These are phyloP conservation scores for Gymnarchus niloticus DNA, from an alignment of 2,113 vertebrate genomes.

Conservation along the genomic window DNA sequence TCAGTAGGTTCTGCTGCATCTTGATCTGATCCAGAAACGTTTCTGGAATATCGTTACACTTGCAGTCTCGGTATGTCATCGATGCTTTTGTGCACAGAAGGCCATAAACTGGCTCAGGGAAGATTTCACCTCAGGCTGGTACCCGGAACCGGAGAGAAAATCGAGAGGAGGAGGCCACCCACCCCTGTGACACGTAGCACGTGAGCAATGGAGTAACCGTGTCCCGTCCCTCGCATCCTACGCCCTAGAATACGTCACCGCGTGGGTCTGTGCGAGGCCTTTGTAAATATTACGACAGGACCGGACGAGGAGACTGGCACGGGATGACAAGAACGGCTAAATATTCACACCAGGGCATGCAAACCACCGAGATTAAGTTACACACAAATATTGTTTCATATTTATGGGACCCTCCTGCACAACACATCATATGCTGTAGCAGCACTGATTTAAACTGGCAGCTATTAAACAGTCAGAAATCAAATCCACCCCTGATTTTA, in stretches of 20 bases:
- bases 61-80: slow-evolving; percentile 68
- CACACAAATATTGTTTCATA: too few relatives aligned
- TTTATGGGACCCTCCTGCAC: too few relatives aligned
- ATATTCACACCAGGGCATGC: too few relatives aligned
- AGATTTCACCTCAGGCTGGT: slow-evolving; percentile 55
- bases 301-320: background rate
- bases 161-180: background rate
- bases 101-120: slow-evolving; percentile 70
- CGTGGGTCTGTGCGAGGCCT: slow-evolving; percentile 34
- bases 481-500: too few relatives aligned
- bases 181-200: background rate
- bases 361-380: too few relatives aligned
- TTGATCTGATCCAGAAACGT: slow-evolving; percentile 73
- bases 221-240: background rate
- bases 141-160: slow-evolving; percentile 16
- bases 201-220: background rate
- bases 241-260: background rate
- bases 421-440: too few relatives aligned
- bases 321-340: too few relatives aligned
- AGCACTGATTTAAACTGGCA: too few relatives aligned
- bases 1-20: slow-evolving; percentile 65
- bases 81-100: slow-evolving; percentile 53
- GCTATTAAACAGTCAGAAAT: too few relatives aligned
- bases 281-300: background rate
- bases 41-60: slow-evolving; percentile 69